Evolutionary conservation across 2,113 vertebrate genomes (phyloP), one percentile per base, ranked within the genome.

Genomic region (Notiomystis cincta): DNA sequence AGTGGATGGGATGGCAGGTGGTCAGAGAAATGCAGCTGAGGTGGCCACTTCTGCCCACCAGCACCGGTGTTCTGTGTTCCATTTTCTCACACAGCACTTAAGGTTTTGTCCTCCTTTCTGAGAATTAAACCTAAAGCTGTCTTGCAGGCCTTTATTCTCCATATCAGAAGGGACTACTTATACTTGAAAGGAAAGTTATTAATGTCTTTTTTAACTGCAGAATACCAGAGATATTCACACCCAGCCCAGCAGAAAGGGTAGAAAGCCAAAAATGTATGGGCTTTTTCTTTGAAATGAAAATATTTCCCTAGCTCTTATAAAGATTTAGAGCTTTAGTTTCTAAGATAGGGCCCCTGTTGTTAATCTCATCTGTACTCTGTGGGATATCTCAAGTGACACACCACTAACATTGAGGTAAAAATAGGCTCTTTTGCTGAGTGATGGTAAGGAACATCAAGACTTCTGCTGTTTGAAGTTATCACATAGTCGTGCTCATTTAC

Each of bases 341-440:
- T 79, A 82, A 82, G 86, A 89, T 82, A 93, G 65, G n/a, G 50
- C 72, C 72, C 82, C 87, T 81, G 67, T 92, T 94, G 93, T 88
- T 96, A 90, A 92, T 94, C 72, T 86, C 76, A 82, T 96, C 82
- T 96, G 65, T 84, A 45, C 67, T 93, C 95, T 69, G 65, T 94
- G 86, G 88, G 76, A 89, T 84, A 86, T 70, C 75, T 96, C 51
- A 71, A 73, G 67, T 94, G 93, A 89, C 82, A 92, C 57, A 70
- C 40, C 69, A 81, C 56, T 83, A 69, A 84, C 60, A 64, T 62
- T 81, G 85, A 83, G 90, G 79, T 95, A 96, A 96, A 95, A 95
- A 94, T 73, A 94, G 87, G 19, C 62, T 87, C 53, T 93, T 91
- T 54, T 70, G 53, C 81, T 73, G 86, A 80, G 73, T 2, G 38